Percentiles rank a stretch among this genome's conserved stretches.
Evolutionary conservation across 2,888 invertebrate genomes (phyloP).

Genomic region (Tenthredo scrophulariae): DNA sequence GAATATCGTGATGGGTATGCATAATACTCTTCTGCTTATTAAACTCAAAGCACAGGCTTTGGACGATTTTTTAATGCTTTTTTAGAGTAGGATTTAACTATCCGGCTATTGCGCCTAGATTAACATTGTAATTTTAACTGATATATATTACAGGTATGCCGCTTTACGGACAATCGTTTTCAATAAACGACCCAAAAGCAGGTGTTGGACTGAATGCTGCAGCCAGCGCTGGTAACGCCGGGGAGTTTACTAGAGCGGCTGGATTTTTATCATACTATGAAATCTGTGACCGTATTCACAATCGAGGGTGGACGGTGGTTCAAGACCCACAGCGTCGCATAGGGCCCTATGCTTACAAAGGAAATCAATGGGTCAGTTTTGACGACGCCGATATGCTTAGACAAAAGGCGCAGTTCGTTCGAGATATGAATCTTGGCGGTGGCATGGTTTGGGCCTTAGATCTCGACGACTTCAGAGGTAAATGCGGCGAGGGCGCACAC

Average conservation of each 20-base stretch:
- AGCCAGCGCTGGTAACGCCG: conserved; percentile 89
- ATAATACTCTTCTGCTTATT: background rate
- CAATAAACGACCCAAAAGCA: conserved; percentile 76
- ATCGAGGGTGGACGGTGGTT: conserved; percentile 89
- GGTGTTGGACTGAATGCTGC: conserved; percentile 85
- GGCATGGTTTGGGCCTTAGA: conserved; percentile 96
- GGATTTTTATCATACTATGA: conserved; percentile 95
- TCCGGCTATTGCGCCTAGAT: background rate
- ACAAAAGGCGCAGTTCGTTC: conserved; percentile 89
- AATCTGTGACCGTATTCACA: conserved; percentile 91
- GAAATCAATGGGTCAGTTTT: conserved; percentile 94
- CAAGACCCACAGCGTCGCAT: conserved; percentile 88
- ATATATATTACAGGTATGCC: conserved; percentile 82
- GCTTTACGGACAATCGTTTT: conserved; percentile 92
- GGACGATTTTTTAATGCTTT: conserved; percentile 5
- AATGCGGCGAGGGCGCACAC: conserved; percentile 90
- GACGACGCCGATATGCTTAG: conserved; percentile 91
- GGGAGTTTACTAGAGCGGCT: conserved; percentile 91
- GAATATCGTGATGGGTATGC: conserved; percentile 89
- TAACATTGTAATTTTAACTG: background rate
- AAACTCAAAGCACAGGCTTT: background rate
- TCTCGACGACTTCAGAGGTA: conserved; percentile 89
- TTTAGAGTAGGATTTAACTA: background rate
- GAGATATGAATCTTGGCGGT: conserved; percentile 88
- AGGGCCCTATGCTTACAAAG: conserved; percentile 93